A percentile compares a stretch with the other conserved stretches of the same genome.
Evolutionary conservation across 2,888 invertebrate genomes (phyloP).

Genomic region (Chironomus riparius): DNA sequence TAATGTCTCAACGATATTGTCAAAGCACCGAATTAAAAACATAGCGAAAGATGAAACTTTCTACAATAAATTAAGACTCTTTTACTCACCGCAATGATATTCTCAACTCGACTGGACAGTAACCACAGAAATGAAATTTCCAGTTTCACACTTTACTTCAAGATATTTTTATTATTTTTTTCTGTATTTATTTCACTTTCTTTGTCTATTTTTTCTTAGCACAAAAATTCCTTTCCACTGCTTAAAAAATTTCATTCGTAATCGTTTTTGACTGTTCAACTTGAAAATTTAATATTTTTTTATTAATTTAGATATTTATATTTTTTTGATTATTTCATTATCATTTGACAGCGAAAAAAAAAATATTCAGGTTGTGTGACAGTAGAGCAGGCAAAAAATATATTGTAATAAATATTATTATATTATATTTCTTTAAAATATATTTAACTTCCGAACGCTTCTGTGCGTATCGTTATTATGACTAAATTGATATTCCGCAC

Average conservation of each 20-base stretch:
- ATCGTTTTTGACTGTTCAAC: background rate
- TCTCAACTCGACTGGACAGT: too few species aligned
- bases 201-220: too few species aligned
- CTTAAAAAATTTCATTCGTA: too few species aligned
- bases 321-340: background rate
- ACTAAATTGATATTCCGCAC: conserved; percentile 26
- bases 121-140: too few species aligned
- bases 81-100: background rate
- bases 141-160: too few species aligned
- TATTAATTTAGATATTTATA: background rate
- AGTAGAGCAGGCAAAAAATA: conserved; percentile 9
- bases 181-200: too few species aligned
- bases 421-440: conserved; percentile 25
- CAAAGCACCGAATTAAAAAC: background rate
- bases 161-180: too few species aligned
- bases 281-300: background rate
- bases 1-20: background rate
- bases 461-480: conserved; percentile 27
- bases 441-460: conserved; percentile 28
- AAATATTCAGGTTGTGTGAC: too few species aligned
- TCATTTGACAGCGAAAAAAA: too few species aligned
- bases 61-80: conserved; percentile 1
- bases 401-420: conserved; percentile 26
- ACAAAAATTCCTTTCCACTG: too few species aligned
- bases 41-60: background rate